phyloP scores from a whole-genome alignment of 92 coral and sea anemone genomes.

The Paragorgia papillata region DNA sequence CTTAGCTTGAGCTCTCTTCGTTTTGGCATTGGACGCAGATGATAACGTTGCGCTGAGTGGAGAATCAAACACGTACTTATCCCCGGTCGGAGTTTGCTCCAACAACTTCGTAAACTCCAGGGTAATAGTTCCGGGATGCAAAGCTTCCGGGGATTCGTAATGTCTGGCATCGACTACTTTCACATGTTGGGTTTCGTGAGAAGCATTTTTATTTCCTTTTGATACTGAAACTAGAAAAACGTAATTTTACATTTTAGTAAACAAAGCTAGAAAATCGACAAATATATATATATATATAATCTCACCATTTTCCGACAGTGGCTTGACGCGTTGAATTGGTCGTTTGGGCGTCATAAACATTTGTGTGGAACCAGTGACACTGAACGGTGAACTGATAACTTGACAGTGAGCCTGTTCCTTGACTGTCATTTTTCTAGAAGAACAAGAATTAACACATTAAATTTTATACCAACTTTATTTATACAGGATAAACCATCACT shows the following conservation, averaged over 20 bases:
- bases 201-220: conserved; percentile 55
- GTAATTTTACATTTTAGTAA: too few relatives aligned
- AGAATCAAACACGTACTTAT: conserved; percentile 47
- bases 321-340: conserved; percentile 75
- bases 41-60: conserved; percentile 35
- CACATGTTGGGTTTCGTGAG: conserved; percentile 85
- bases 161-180: conserved; percentile 90
- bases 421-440: conserved; percentile 39
- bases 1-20: conserved; percentile 35
- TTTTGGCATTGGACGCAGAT: conserved; percentile 30
- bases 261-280: too few relatives aligned
- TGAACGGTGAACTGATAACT: conserved; percentile 82
- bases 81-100: conserved; percentile 42
- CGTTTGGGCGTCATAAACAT: conserved; percentile 93
- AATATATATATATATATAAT: too few relatives aligned
- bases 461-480: background rate
- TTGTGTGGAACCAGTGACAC: conserved; percentile 87
- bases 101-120: conserved; percentile 37
- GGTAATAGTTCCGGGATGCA: conserved; percentile 29
- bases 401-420: conserved; percentile 36
- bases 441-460: background rate
- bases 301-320: conserved; percentile 84
- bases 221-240: conserved; percentile 52
- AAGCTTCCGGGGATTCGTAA: conserved; percentile 45
- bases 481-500: too few relatives aligned